A percentile compares a stretch with the other conserved stretches of the same genome.
Conservation (phyloP, 2,797 vertebrate genomes). For the Columba guinea region DNA sequence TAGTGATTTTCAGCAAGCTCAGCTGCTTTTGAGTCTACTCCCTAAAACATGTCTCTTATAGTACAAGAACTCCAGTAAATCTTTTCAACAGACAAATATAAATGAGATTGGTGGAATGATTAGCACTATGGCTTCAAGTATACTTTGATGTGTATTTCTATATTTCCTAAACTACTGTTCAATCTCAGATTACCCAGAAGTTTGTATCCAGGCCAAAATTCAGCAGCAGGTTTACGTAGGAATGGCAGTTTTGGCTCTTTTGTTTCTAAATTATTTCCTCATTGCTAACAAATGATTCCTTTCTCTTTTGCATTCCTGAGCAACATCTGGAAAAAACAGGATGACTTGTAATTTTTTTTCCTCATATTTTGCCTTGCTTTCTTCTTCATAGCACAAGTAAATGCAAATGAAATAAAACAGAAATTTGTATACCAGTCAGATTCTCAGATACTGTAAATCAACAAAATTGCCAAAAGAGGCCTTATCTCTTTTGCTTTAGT, state of each 20-base stretch:
- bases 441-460: neutral
- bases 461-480: neutral
- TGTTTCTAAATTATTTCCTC: neutral
- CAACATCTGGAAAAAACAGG: neutral
- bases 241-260: neutral
- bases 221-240: neutral
- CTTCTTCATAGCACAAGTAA: neutral
- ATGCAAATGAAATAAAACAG: neutral
- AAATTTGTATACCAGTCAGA: neutral
- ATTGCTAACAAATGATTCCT: neutral
- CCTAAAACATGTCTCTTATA: neutral
- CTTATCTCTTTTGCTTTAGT: neutral
- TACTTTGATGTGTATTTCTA: constrained; percentile 28
- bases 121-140: neutral
- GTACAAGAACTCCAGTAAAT: neutral
- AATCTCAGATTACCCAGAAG: neutral
- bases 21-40: neutral
- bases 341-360: neutral
- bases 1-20: neutral
- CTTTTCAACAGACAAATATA: neutral
- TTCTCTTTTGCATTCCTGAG: neutral
- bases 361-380: neutral
- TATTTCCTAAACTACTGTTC: neutral
- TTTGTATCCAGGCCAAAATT: neutral
- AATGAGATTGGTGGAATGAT: neutral